Percentiles rank a stretch among this genome's conserved stretches.
Evolutionary conservation across 2,888 invertebrate species (phyloP).

Genomic region (Caenorhabditis sp.): DNA sequence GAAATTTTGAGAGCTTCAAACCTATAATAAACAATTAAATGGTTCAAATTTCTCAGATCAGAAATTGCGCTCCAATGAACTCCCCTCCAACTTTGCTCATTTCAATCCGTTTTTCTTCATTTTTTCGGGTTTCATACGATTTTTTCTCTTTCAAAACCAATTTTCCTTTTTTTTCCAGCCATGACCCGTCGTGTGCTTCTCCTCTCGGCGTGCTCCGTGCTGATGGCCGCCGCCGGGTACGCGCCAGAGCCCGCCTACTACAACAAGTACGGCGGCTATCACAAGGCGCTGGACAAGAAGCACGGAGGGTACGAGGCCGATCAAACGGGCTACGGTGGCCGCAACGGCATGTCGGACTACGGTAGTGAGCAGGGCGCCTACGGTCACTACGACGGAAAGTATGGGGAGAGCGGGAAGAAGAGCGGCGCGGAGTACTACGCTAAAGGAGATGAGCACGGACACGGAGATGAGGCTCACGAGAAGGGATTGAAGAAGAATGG

Average conservation of each 20-base stretch:
- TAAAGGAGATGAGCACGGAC: conserved; percentile 66
- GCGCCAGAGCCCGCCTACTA: conserved; percentile 52
- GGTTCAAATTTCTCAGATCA: not conserved
- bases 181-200: conserved; percentile 63
- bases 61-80: not conserved
- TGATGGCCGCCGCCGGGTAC: conserved; percentile 52
- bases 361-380: conserved; percentile 56
- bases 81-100: not conserved
- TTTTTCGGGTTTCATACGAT: not conserved
- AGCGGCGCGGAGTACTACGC: conserved; percentile 58
- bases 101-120: not conserved
- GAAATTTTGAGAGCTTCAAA: not conserved
- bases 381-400: conserved; percentile 65
- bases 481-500: conserved; percentile 66
- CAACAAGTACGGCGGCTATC: conserved; percentile 58
- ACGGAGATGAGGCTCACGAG: conserved; percentile 66
- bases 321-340: conserved; percentile 60
- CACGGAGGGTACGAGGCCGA: conserved; percentile 64
- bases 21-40: not conserved
- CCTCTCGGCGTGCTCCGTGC: conserved; percentile 44
- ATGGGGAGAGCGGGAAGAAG: conserved; percentile 62
- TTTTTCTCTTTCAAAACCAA: not conserved
- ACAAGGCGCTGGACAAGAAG: conserved; percentile 55
- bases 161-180: conserved; percentile 28
- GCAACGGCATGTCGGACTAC: conserved; percentile 56